phyloP scores from a whole-genome alignment of 2,113 vertebrate genomes.

The Grus americana region DNA sequence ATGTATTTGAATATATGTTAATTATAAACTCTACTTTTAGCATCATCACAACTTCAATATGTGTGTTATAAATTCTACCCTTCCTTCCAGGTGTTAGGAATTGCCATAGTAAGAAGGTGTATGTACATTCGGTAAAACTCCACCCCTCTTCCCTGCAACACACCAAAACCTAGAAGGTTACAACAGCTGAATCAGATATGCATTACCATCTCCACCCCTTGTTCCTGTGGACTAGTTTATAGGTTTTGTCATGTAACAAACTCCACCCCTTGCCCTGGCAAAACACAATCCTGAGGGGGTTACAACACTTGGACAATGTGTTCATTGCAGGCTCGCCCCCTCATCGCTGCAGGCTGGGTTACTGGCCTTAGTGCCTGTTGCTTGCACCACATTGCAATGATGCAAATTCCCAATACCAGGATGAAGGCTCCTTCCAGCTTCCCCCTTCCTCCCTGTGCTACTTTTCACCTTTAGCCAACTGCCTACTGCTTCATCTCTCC shows the following conservation, averaged over 20 bases:
- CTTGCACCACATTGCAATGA: not conserved
- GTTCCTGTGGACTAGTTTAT: not conserved
- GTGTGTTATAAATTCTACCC: not conserved
- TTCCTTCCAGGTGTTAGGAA: not conserved
- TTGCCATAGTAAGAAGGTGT: not conserved
- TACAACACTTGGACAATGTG: not conserved
- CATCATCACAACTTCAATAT: not conserved
- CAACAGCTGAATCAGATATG: not conserved
- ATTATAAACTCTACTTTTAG: not conserved
- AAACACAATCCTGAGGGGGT: not conserved
- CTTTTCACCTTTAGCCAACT: not conserved
- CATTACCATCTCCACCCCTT: not conserved
- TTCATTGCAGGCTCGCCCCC: not conserved
- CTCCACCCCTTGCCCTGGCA: not conserved
- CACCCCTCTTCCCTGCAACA: not conserved
- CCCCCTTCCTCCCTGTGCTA: not conserved
- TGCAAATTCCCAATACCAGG: not conserved
- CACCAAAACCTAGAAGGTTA: not conserved
- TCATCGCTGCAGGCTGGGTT: not conserved
- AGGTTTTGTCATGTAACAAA: not conserved
- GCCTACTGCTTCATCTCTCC: slow-evolving; percentile 13
- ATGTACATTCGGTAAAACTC: not conserved
- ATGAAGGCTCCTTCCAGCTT: not conserved
- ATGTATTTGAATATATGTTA: not conserved
- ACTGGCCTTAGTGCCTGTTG: not conserved